These are phyloP conservation scores for Cryptotermes secundus DNA, from an alignment of 1,140 invertebrate genomes.

Conservation along the genomic window DNA sequence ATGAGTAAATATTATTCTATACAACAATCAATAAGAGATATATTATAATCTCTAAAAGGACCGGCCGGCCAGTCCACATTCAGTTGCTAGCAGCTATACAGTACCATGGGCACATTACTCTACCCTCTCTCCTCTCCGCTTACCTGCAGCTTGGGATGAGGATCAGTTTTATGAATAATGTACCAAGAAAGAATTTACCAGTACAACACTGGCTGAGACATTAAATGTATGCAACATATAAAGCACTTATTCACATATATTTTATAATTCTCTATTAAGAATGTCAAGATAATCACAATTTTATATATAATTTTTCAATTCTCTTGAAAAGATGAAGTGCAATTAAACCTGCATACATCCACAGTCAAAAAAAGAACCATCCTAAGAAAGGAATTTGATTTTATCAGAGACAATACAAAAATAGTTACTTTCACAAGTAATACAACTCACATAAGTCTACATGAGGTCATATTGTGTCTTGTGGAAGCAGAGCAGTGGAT, in stretches of 20 bases:
- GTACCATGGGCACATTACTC: neutral
- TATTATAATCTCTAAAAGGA: neutral
- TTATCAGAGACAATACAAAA: neutral
- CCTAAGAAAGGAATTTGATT: neutral
- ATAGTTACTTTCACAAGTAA: neutral
- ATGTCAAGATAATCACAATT: slow-evolving; percentile 20
- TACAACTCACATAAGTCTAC: neutral
- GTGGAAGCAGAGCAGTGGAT: slow-evolving; percentile 9
- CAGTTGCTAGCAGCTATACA: neutral
- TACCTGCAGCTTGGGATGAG: neutral
- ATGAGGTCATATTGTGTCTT: neutral
- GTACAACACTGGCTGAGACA: neutral
- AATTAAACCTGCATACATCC: neutral
- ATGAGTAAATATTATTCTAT: neutral
- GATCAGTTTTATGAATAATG: neutral
- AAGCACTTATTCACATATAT: neutral
- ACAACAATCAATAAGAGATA: neutral
- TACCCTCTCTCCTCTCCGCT: neutral
- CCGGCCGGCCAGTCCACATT: neutral
- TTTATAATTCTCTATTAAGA: slow-evolving; percentile 3
- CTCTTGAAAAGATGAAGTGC: neutral
- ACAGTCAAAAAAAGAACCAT: neutral
- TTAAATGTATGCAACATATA: slow-evolving; percentile 9
- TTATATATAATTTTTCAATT: neutral
- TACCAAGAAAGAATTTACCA: neutral